A percentile compares a stretch with the other conserved stretches of the same genome.
Conservation (phyloP, 1,140 invertebrate species). For the Drosophila mayri region DNA sequence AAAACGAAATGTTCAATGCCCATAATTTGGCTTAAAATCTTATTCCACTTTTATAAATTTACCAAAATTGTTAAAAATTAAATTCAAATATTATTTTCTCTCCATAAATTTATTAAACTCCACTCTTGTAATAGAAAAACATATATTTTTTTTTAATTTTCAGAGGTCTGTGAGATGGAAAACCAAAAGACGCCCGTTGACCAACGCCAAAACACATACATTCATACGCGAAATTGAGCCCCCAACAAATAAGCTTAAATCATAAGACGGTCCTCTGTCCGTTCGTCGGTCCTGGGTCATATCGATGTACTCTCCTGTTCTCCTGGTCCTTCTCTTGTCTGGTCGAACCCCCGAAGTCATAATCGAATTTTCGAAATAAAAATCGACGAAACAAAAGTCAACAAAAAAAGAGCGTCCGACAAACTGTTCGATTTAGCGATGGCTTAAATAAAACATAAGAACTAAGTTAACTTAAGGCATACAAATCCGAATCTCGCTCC, state of each 20-base stretch:
- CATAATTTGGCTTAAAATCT: not conserved
- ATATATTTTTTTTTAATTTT: not conserved
- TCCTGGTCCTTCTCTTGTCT: not conserved
- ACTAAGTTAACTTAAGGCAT: constrained; percentile 79
- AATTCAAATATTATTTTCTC: no score
- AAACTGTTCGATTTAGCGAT: constrained; percentile 50
- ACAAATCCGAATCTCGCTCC: constrained; percentile 61
- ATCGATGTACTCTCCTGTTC: constrained; percentile 9
- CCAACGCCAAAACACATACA: constrained; percentile 32
- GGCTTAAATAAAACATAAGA: constrained; percentile 73
- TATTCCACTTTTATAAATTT: not conserved
- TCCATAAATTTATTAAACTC: not conserved
- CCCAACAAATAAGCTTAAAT: constrained; percentile 67
- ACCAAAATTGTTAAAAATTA: not conserved
- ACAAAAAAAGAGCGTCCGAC: constrained; percentile 48
- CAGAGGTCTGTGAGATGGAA: constrained; percentile 2
- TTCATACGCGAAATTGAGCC: constrained; percentile 50
- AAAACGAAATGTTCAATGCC: no score
- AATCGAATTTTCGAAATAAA: constrained; percentile 27
- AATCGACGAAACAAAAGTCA: constrained; percentile 48
- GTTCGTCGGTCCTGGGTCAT: constrained; percentile 35
- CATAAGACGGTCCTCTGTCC: constrained; percentile 44
- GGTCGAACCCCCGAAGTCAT: constrained; percentile 17
- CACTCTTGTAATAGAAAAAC: not conserved
- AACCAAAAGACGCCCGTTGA: constrained; percentile 5